Percentiles rank a stretch among this genome's conserved stretches.
Evolutionary conservation across 2,797 vertebrate species (phyloP).

Genomic region (Emydoidea blandingii): DNA sequence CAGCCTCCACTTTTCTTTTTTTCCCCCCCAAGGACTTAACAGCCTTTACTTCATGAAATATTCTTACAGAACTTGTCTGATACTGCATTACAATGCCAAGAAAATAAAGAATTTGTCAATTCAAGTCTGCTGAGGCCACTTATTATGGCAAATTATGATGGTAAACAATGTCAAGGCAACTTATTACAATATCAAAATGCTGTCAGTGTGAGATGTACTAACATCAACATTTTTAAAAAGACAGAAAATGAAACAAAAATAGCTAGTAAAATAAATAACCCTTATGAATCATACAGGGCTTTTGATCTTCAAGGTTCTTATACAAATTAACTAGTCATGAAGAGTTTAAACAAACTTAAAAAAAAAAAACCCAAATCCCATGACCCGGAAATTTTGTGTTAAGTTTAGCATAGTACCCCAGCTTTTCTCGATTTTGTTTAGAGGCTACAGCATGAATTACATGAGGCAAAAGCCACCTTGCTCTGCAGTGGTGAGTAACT

Average conservation of each 20-base stretch:
- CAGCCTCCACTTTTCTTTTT: background rate
- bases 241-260: background rate
- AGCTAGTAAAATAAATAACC: background rate
- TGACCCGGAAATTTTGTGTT: background rate
- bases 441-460: background rate
- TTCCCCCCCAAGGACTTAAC: background rate
- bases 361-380: background rate
- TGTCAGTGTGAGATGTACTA: background rate
- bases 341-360: background rate
- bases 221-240: background rate
- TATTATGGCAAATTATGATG: background rate
- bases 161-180: background rate
- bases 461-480: background rate
- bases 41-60: background rate
- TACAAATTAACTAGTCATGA: background rate
- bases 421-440: accelerated
- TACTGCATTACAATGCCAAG: background rate
- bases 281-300: background rate
- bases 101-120: background rate
- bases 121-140: background rate
- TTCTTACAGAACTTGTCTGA: background rate
- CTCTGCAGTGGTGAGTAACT: background rate
- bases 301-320: background rate
- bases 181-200: background rate
- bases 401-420: background rate